These are phyloP conservation scores for Ptiloglossa arizonensis DNA, from an alignment of 1,140 invertebrate genomes.

Conservation along the genomic window DNA sequence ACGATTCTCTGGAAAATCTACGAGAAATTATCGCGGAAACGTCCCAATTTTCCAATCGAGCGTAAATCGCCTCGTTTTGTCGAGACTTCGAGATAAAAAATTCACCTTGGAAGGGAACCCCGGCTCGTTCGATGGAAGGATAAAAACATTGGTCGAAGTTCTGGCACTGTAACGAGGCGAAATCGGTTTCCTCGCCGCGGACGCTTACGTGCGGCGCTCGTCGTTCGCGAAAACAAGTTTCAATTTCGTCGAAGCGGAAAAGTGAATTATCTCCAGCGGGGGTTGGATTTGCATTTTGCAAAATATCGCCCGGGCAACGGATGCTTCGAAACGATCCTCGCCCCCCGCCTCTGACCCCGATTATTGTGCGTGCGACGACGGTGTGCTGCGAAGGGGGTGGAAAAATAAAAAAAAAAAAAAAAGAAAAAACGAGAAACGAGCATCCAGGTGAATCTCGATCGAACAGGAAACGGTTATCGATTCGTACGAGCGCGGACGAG, in stretches of 20 bases:
- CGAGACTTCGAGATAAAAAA: no score
- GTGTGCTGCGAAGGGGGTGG: no score
- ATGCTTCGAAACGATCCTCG: neutral
- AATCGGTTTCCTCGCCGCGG: slow-evolving; percentile 12
- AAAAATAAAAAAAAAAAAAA: no score
- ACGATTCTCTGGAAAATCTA: no score
- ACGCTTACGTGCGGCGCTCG: neutral
- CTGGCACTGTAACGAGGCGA: slow-evolving; percentile 20
- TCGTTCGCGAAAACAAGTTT: slow-evolving; percentile 19
- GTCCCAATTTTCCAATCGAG: no score
- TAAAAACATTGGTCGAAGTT: slow-evolving; percentile 33
- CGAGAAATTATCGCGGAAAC: no score
- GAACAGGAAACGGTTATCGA: slow-evolving; percentile 30
- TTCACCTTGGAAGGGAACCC: no score
- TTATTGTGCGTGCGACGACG: neutral
- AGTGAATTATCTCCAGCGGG: slow-evolving; percentile 34
- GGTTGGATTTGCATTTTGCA: slow-evolving; percentile 15
- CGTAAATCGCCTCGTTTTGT: no score
- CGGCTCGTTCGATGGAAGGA: no score
- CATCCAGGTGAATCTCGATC: slow-evolving; percentile 9
- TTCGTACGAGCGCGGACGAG: neutral
- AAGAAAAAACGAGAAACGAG: neutral
- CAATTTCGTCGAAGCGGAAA: slow-evolving; percentile 31
- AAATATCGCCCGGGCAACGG: slow-evolving; percentile 20
- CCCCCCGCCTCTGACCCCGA: slow-evolving; percentile 8